Evolutionary conservation across 2,888 invertebrate genomes (phyloP), one percentile per base, ranked within the genome.

Genomic region (Theretra japonica): DNA sequence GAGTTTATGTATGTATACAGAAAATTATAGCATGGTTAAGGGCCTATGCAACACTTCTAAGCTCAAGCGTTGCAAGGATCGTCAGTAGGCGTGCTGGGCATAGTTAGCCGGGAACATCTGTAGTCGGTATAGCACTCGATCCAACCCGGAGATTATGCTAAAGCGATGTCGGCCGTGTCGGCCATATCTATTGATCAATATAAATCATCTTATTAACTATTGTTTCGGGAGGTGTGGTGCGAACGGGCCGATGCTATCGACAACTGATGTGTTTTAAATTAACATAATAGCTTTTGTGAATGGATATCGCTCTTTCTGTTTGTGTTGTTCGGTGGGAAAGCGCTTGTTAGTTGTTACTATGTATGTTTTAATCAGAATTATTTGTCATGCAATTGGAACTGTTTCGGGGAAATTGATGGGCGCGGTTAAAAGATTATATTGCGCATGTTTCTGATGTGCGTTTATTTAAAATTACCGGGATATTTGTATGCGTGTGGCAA

Each of bases 141-240:
- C 86, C 84, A 83, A 87, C 86, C 80, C 82, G 84, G 83, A 94
- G 94, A 94, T 94, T 93, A 93, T 93, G 91, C 94, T 94, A 94
- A 94, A 93, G 86, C 92, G 93, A 89, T 93, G 94, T 93, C 84
- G 86, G 91, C 92, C 91, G 91, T 92, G 93, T 93, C 91, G 90
- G 89, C 88, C 82, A 83, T 86, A 87, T 92, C 93, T 93, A 93
- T 90, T 85, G 84, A 89, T 92, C 93, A 91, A 94, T 94, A 94
- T 94, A 94, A 92, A 94, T 94, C 94, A 94, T 93, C 92, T 92
- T 94, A 94, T 94, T 94, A 94, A 94, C 92, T 93, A 94, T 94
- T 94, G 94, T 94, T 94, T 94, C 89, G 92, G 93, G 90, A 94
- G 94, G 94, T 93, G 94, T 94, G 93, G 93, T 93, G 94, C 93